A percentile compares a stretch with the other conserved stretches of the same genome.
These are phyloP conservation scores for Drosophila parthenogenetica DNA, from an alignment of 2,888 invertebrate species.

Conservation along the genomic window DNA sequence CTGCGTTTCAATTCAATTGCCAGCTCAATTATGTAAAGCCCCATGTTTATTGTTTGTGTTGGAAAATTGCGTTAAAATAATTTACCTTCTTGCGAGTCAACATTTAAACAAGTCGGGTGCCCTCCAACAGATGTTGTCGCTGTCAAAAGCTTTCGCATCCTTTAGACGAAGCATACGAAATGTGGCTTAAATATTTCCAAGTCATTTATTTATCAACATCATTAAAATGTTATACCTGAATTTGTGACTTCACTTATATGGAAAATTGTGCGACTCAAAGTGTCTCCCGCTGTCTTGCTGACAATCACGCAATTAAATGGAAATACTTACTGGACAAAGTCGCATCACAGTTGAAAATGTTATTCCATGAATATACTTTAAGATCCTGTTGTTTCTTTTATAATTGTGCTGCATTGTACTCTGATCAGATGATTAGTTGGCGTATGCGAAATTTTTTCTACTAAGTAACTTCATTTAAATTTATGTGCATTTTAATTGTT, in stretches of 20 bases:
- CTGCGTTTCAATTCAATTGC: constrained; percentile 68
- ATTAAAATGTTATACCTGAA: constrained; percentile 71
- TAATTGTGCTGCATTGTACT: background rate
- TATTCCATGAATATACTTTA: constrained; percentile 2
- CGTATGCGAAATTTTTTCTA: constrained; percentile 45
- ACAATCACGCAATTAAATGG: constrained; percentile 1
- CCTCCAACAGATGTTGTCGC: constrained; percentile 50
- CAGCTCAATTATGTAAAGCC: constrained; percentile 74
- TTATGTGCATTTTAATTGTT: constrained; percentile 80
- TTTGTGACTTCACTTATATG: background rate
- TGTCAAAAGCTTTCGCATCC: constrained; percentile 52
- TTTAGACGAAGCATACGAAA: constrained; percentile 55
- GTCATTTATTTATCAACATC: constrained; percentile 79
- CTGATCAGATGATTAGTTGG: constrained; percentile 17
- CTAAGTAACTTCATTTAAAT: constrained; percentile 59
- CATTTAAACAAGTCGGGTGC: constrained; percentile 56
- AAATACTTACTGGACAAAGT: background rate
- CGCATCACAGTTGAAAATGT: constrained; percentile 2
- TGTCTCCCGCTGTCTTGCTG: background rate
- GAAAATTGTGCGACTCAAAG: background rate
- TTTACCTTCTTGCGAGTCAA: constrained; percentile 72
- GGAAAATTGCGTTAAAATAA: constrained; percentile 77
- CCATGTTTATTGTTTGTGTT: constrained; percentile 70
- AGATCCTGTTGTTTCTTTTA: constrained; percentile 1
- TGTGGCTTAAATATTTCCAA: constrained; percentile 75